Evolutionary conservation across 1,140 invertebrate genomes (phyloP), one percentile per base, ranked within the genome.

Genomic region (Drosophila gunungcola): DNA sequence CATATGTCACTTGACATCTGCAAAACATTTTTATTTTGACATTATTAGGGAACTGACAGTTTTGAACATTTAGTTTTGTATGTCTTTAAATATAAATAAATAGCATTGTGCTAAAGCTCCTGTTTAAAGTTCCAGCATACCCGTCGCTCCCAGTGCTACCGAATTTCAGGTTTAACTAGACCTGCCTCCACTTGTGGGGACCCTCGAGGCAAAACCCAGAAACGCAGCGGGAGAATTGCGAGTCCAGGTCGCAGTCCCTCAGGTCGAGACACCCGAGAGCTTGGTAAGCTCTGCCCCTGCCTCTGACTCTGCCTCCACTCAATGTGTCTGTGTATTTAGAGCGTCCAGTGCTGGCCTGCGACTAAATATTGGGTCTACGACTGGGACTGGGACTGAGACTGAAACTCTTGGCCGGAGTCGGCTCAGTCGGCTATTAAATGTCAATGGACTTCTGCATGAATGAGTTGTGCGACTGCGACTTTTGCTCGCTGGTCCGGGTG

Each of bases 381-480:
- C 32, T 41, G 34, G n/a, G 27, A 41, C 32, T 49, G 12, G 0
- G 11, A 27, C 34, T 51, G n/a, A 0, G 11, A 27, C 29, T 11
- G 10, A 7, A 25, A 29, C 57, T 29, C 42, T 36, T 32, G 42
- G 11, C 21, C 29, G 2, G 62, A 48, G 41, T 41, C 36, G 34
- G 48, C 62, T 48, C 62, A 41, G 76, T 67, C 63, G 73, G 80
- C 88, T 90, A 90, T 90, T 90, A 90, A 90, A 88, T 90, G 88
- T 90, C 88, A 90, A 90, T 90, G 88, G 88, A 90, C 78, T 90
- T 90, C 77, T 80, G 88, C 88, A 83, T 90, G 82, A 90, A 89
- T 89, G 84, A 89, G 85, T 78, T 86, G 84, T 86, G 83, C 48
- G 65, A 68, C 64, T 79, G 83, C 48, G 65, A 68, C 64, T 79